Base-by-base conservation (phyloP, 2,888 invertebrate genomes). In the Boloria euphrosyne region DNA sequence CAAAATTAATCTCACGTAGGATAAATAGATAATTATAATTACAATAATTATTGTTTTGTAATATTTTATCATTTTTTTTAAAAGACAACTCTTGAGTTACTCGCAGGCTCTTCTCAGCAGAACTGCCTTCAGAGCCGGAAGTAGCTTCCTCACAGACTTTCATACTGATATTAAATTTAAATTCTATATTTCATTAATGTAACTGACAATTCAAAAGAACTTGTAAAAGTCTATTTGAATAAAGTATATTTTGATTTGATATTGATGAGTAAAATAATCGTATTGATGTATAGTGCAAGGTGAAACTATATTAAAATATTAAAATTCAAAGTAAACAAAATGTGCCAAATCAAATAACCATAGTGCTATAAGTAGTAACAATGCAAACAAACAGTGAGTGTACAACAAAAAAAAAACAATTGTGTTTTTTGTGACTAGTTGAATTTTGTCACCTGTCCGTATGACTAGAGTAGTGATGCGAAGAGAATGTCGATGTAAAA, bases 401-500 rank as follows among this genome's bases (percentile, higher is more conserved):
- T 73, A 73, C 62, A 71, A 71, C 70, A 71, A 62, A 69, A 69
- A 71, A 64, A 61, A 50, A 66, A 67, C 49, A 58, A 62, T 62
- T 53, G 50, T 13, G 46, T 47, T 51, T 43, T 50, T n/a, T 6
- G 60, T 59, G 62, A 49, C 43, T 44, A 59, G 31, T 44, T 17
- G 49, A 50, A 44, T 63, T 58, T 16, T 83, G 61, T 67, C 70
- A 91, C 90, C 90, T 90, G 84, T 91, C 91, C 38, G 87, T 80
- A 79, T 90, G 90, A 79, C 86, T 90, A 71, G 89, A 85, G 82
- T 89, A 91, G 76, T 88, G 91, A 70, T 91, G 90, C 71, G 88
- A 85, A 49, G 89, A 87, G 76, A 88, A 89, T 57, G 90, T 86
- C 27, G 90, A 88, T 13, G 89, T 87, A 76, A 89, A 91, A 77